Evolutionary conservation across 2,888 invertebrate genomes (phyloP), one percentile per base, ranked within the genome.

Genomic region (Caradrina clavipalpis): DNA sequence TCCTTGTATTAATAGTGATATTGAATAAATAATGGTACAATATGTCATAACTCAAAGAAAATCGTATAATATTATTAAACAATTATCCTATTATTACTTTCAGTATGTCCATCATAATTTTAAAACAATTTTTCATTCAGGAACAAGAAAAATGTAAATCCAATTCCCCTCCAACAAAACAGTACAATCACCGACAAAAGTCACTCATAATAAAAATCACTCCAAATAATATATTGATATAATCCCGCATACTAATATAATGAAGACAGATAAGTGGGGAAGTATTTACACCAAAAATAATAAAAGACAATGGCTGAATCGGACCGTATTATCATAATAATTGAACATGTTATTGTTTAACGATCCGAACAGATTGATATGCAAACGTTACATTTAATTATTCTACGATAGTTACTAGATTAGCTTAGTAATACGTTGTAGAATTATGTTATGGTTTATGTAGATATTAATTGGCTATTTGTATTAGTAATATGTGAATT

Each of bases 181-280:
- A 64, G 39, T 64, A 82, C 62, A 82, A 66, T 60, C 57, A 31
- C 57, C 7, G 42, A 69, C 68, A 75, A 73, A 71, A 84, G 69
- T 75, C 69, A 68, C 58, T 73, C 73, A 62, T 57, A 74, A 75
- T 69, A 72, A 83, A 76, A 62, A 64, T 74, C 69, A 66, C 73
- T 81, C 69, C 64, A 42, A 77, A 76, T 80, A 82, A 80, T 82
- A 72, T 80, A 76, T 84, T 82, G 80, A 70, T 82, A 84, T 71
- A 73, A 76, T 62, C 65, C 72, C 55, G 75, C 74, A 84, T 73
- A 84, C 69, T 74, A 63, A 72, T 73, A 67, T 78, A 73, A 83
- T 82, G 85, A 83, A 84, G 80, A 80, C 73, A 68, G 83, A 84
- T 83, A 80, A 73, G 55, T 56, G 55, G 47, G 57, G 51, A 73